A percentile compares a stretch with the other conserved stretches of the same genome.
Evolutionary conservation across 2,113 vertebrate species (phyloP).

Genomic region (Spea bombifrons): DNA sequence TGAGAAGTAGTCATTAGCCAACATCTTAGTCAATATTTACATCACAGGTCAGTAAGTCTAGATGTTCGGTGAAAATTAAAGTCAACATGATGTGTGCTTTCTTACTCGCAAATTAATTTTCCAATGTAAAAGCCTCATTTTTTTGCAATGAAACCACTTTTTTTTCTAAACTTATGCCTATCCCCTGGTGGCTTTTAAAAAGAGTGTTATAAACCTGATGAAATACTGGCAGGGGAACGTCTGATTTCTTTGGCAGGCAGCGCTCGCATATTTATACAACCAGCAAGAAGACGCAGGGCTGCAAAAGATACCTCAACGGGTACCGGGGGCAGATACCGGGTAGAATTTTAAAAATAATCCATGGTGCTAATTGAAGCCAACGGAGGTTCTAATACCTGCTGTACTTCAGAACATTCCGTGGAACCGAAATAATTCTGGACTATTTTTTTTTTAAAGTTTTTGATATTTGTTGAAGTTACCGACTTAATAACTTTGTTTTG

Average conservation of each 20-base stretch:
- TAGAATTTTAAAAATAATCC: no score
- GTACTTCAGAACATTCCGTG: no score
- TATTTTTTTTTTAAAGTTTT: no score
- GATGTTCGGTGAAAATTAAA: constrained; percentile 49
- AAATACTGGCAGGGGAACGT: constrained; percentile 47
- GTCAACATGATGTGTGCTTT: constrained; percentile 48
- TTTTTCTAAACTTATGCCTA: constrained; percentile 48
- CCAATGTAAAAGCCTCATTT: constrained; percentile 46
- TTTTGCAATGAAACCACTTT: constrained; percentile 46
- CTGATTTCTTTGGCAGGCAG: constrained; percentile 37
- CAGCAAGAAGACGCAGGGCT: constrained; percentile 23
- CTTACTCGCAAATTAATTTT: constrained; percentile 47
- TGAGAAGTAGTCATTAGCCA: constrained; percentile 48
- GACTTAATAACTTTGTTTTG: no score
- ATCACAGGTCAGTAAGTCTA: constrained; percentile 48
- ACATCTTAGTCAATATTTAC: constrained; percentile 49
- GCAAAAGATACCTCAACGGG: constrained; percentile 25
- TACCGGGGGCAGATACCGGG: neutral
- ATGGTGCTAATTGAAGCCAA: no score
- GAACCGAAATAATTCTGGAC: no score
- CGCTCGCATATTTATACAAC: constrained; percentile 41
- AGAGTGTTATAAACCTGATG: constrained; percentile 47
- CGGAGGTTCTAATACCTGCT: no score
- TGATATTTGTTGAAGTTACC: no score
- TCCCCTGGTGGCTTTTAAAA: constrained; percentile 47